Percentiles rank a stretch among this genome's conserved stretches.
Conservation (phyloP, 2,113 vertebrate species). For the Etia nguti region DNA sequence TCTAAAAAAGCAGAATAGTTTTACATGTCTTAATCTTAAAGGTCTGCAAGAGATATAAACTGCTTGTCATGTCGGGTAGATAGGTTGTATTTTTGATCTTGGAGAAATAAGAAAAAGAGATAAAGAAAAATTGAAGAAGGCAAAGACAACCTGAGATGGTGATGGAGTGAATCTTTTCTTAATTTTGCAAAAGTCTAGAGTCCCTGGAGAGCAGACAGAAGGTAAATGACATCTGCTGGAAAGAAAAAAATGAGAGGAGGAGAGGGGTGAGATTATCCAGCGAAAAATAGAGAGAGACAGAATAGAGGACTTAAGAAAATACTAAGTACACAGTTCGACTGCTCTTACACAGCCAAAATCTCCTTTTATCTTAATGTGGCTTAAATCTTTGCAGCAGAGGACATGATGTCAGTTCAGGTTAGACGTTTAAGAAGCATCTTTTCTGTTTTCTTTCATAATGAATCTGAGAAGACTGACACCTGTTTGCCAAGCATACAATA, state of each 20-base stretch:
- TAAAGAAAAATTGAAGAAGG: not conserved
- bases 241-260: not conserved
- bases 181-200: constrained; percentile 11
- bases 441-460: not conserved
- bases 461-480: not conserved
- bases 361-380: not conserved
- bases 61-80: constrained; percentile 18
- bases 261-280: not conserved
- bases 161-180: not conserved
- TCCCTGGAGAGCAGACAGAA: constrained; percentile 1
- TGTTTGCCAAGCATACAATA: not conserved
- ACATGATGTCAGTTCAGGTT: not conserved
- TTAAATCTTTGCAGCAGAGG: not conserved
- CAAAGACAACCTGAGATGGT: not conserved
- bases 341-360: not conserved
- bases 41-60: constrained; percentile 33
- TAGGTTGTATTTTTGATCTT: constrained; percentile 41
- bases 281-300: not conserved
- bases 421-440: not conserved
- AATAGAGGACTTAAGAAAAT: not conserved
- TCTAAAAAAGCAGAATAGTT: constrained; percentile 47
- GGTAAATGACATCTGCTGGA: not conserved
- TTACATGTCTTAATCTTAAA: constrained; percentile 44
- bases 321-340: not conserved
- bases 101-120: not conserved